Evolutionary conservation across 1,140 invertebrate genomes (phyloP), one percentile per base, ranked within the genome.

Genomic region (Brachionus paranguensis): DNA sequence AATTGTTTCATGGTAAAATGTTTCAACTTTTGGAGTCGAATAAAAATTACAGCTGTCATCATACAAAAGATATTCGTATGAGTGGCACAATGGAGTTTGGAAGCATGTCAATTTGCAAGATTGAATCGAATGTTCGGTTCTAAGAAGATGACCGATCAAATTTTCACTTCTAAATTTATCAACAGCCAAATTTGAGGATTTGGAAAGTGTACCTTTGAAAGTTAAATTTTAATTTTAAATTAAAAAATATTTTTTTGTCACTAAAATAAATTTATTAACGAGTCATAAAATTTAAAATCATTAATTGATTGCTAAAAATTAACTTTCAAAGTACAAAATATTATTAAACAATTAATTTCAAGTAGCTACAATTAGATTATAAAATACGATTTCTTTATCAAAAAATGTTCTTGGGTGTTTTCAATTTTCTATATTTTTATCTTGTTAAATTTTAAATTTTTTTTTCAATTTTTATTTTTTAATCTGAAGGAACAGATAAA

Each of bases 31-130:
- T 6, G 14, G n/a, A 43, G n/a, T 64, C 53, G 78, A 64, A 68
- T 81, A 81, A 14, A 81, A 68, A 64, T 68, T 60, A 64, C 78
- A 81, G n/a, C n/a, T 64, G 14, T 81, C 53, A 64, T 81, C 78
- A 29, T 64, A 60, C 50, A 33, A 45, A 12, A 64, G 27, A 17
- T 81, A 81, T 68, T 81, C 78, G 27, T 81, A 81, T 41, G 53
- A 81, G 3, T 68, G 27, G 24, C 78, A 81, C 41, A 81, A 47
- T 17, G 78, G 20, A 20, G 20, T 64, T 43, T 81, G 53, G 43
- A 64, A 81, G 17, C 78, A 81, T 20, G 33, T 14, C 27, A 81
- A 33, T 47, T 81, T 81, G 24, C 78, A 81, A 24, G 78, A 64
- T 65, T 64, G 53, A 60, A 81, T 43, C 17, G 11, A 53, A 68